These are phyloP conservation scores for Nyleta sp. DNA, from an alignment of 2,888 invertebrate species.

Conservation along the genomic window DNA sequence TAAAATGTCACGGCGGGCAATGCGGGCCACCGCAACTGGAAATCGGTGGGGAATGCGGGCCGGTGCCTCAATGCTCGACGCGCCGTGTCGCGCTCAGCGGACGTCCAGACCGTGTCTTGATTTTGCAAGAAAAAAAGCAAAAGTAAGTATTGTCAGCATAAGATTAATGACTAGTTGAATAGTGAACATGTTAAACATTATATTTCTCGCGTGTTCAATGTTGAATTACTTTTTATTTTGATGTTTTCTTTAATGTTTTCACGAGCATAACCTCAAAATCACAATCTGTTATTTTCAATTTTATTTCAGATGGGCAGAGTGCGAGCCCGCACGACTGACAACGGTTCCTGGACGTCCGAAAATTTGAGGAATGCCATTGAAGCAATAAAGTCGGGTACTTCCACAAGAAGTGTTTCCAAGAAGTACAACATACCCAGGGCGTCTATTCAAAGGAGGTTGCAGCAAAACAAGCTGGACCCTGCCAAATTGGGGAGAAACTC, in stretches of 20 bases:
- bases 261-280: too few relatives aligned
- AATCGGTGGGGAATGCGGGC: too few relatives aligned
- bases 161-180: too few relatives aligned
- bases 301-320: background rate
- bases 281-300: background rate
- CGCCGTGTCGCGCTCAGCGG: too few relatives aligned
- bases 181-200: too few relatives aligned
- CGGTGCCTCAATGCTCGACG: too few relatives aligned
- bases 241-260: background rate
- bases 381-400: background rate
- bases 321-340: background rate
- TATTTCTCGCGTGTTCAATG: too few relatives aligned
- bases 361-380: background rate
- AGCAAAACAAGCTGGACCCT: background rate
- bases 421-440: background rate
- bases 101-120: too few relatives aligned
- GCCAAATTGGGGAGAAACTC: conserved; percentile 5
- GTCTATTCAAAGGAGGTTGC: background rate
- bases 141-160: too few relatives aligned
- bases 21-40: too few relatives aligned
- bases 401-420: background rate
- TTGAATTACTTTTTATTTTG: background rate
- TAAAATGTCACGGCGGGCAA: too few relatives aligned
- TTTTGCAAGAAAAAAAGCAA: too few relatives aligned
- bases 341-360: background rate